Conservation (phyloP, 1,140 invertebrate genomes). For the Bombus turneri region DNA sequence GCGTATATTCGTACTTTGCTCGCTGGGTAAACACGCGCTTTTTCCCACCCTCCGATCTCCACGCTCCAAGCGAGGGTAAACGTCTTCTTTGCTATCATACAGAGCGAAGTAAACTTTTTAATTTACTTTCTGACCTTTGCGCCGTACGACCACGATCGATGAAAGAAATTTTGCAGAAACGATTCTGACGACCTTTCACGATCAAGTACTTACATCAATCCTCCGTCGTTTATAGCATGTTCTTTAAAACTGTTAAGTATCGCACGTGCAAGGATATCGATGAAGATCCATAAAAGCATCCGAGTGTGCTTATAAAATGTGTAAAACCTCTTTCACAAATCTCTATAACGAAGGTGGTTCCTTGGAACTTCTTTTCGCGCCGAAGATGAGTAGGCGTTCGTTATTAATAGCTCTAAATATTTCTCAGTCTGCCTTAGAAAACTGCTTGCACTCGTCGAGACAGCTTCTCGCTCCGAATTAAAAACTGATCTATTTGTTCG, state of each 20-base stretch:
- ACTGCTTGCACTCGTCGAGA: background rate
- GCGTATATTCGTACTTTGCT: constrained; percentile 12
- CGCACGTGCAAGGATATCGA: background rate
- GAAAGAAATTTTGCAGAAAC: constrained; percentile 16
- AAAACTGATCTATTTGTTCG: constrained; percentile 27
- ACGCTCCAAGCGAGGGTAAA: constrained; percentile 22
- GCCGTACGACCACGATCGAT: background rate
- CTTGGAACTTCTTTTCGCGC: background rate
- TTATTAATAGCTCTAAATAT: constrained; percentile 6
- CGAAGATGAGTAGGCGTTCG: background rate
- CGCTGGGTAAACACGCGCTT: constrained; percentile 41
- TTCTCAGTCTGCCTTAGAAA: background rate
- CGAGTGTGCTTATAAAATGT: background rate
- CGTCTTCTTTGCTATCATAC: constrained; percentile 4
- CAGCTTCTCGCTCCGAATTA: background rate
- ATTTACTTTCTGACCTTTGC: constrained; percentile 27
- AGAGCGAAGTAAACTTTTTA: constrained; percentile 47
- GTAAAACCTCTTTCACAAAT: background rate
- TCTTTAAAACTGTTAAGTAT: background rate
- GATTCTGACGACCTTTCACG: background rate
- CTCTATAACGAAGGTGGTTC: background rate
- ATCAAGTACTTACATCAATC: background rate
- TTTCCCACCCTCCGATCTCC: constrained; percentile 24
- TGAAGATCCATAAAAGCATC: background rate
- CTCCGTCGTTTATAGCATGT: background rate